Evolutionary conservation across 2,888 invertebrate genomes (phyloP), one percentile per base, ranked within the genome.

Genomic region (Drosophila austrosaltans): DNA sequence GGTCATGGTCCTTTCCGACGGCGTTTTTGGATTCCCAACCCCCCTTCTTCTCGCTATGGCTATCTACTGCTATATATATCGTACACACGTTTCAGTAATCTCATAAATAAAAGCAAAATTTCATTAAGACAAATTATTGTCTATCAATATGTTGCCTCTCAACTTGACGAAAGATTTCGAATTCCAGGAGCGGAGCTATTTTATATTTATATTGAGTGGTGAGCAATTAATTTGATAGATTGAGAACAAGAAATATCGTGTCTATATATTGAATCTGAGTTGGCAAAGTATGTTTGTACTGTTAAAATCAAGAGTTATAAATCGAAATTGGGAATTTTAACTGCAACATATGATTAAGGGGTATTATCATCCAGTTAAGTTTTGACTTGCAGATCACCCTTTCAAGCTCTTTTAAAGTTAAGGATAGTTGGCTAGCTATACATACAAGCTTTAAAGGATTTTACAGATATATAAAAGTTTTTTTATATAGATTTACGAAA

Each of bases 111-210:
- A 81, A 81, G 58, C 75, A 81, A 89, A 91, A 89, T 92, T 92
- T 92, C 92, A 92, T 92, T 92, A 92, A 91, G 91, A 92, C 91
- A 91, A 92, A 92, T 92, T 92, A 92, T 92, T 92, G 91, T 92
- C 92, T 91, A 90, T 92, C 92, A 92, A 92, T 92, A 92, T 92
- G 92, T 92, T 91, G 90, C 92, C 91, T 53, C 62, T 53, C 62
- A 62, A 56, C 48, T 48, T 48, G 48, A 25, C 48, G 65, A 53
- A 40, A 53, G 39, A 32, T 53, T 62, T 22, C 16, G 57, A 12
- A 20, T 22, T 39, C 16, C 22, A 32, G 57, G 32, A 30, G 30
- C 28, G 54, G 28, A 54, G 20, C 12, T 22, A 5, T 16, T 61
- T 61, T 20, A 28, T 36, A 30, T 36, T 32, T 61, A 36, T 48